A percentile compares a stretch with the other conserved stretches of the same genome.
Conservation (phyloP, 2,797 vertebrate species). For the Tapirus indicus region DNA sequence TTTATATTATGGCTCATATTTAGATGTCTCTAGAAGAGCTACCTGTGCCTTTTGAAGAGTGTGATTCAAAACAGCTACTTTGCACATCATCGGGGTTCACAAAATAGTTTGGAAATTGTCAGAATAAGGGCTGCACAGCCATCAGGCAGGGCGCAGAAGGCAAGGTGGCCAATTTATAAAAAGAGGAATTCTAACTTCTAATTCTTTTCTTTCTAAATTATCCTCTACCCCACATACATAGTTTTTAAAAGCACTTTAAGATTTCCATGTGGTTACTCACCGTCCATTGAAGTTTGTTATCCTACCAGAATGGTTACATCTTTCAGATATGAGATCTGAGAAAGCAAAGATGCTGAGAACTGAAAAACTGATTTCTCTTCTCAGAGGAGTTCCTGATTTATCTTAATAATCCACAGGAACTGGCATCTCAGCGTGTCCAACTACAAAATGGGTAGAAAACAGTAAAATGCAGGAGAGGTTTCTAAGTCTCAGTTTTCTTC, state of each 20-base stretch:
- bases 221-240: background rate
- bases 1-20: background rate
- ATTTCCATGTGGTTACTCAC: background rate
- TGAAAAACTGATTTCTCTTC: background rate
- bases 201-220: background rate
- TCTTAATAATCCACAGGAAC: background rate
- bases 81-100: background rate
- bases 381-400: background rate
- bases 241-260: background rate
- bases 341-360: background rate
- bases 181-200: background rate
- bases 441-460: constrained; percentile 34
- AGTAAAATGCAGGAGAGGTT: background rate
- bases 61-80: background rate
- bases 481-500: background rate
- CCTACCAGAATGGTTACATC: background rate
- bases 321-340: background rate
- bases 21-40: background rate
- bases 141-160: background rate
- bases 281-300: background rate
- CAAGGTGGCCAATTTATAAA: background rate
- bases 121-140: background rate
- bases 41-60: background rate
- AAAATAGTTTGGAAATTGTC: background rate
- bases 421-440: background rate